These are phyloP conservation scores for Ataeniobius toweri DNA, from an alignment of 2,797 vertebrate species.

Conservation along the genomic window DNA sequence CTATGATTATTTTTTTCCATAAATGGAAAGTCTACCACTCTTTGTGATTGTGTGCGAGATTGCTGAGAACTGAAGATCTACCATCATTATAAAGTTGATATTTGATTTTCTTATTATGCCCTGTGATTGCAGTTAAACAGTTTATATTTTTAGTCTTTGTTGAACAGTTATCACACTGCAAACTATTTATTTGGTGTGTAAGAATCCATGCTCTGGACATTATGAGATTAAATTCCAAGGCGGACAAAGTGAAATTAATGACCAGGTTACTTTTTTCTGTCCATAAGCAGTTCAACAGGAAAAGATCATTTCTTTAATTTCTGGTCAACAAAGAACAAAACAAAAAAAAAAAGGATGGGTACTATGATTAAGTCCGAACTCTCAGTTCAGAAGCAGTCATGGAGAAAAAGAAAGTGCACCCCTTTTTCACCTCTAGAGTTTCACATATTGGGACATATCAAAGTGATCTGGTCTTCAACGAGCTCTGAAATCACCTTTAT, in stretches of 20 bases:
- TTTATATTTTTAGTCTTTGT: constrained; percentile 19
- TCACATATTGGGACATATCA: neutral
- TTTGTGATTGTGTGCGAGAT: constrained; percentile 66
- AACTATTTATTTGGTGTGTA: constrained; percentile 31
- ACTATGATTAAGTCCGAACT: neutral
- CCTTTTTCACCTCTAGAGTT: neutral
- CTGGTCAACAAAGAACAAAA: neutral
- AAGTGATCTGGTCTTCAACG: neutral
- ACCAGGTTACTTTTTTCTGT: constrained; percentile 3
- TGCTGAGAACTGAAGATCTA: constrained; percentile 11
- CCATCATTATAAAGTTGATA: constrained; percentile 19
- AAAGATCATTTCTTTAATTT: neutral
- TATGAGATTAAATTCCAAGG: constrained; percentile 24
- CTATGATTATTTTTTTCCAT: constrained; percentile 71
- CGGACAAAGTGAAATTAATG: neutral
- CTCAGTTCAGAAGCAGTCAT: neutral
- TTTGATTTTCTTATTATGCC: constrained; percentile 15
- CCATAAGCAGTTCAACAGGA: neutral
- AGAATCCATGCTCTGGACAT: constrained; percentile 16
- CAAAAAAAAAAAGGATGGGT: neutral
- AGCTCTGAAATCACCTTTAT: neutral
- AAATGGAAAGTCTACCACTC: constrained; percentile 81
- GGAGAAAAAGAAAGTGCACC: neutral
- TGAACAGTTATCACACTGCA: constrained; percentile 8
- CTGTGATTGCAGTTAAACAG: constrained; percentile 12